Percentiles rank a stretch among this genome's conserved stretches.
phyloP scores from a whole-genome alignment of 1,140 invertebrate genomes.

The Drosophila erecta region DNA sequence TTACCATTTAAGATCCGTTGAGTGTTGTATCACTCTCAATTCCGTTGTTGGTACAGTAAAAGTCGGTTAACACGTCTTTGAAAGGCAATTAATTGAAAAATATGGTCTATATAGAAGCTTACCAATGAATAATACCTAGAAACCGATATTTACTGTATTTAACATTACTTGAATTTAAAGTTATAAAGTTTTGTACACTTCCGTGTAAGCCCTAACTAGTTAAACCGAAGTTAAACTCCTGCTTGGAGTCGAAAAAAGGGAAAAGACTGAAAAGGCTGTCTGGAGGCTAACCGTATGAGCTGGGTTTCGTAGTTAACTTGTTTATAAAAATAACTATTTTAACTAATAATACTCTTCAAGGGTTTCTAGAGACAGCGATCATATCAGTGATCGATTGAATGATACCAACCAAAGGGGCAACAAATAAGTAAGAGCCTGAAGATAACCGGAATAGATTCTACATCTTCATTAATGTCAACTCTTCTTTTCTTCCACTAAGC shows the following conservation, averaged over 20 bases:
- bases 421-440: slow-evolving; percentile 54
- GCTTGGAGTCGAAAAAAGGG: background rate
- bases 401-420: slow-evolving; percentile 22
- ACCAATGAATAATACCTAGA: background rate
- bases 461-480: slow-evolving; percentile 69
- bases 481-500: slow-evolving; percentile 72
- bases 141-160: slow-evolving; percentile 3
- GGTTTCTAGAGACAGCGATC: slow-evolving; percentile 44
- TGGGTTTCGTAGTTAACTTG: slow-evolving; percentile 23
- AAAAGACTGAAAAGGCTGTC: background rate
- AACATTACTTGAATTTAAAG: background rate
- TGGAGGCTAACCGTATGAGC: background rate
- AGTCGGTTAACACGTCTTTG: background rate
- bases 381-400: slow-evolving; percentile 44
- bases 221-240: slow-evolving; percentile 3
- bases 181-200: background rate
- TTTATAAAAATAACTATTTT: slow-evolving; percentile 11
- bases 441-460: slow-evolving; percentile 46
- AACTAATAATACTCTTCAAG: slow-evolving; percentile 48
- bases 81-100: background rate
- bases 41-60: background rate
- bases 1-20: slow-evolving; percentile 10
- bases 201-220: background rate
- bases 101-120: background rate
- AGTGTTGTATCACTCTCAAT: slow-evolving; percentile 1